Percentiles rank a stretch among this genome's conserved stretches.
Evolutionary conservation across 2,888 invertebrate species (phyloP).

Genomic region (Lathronympha strigana): DNA sequence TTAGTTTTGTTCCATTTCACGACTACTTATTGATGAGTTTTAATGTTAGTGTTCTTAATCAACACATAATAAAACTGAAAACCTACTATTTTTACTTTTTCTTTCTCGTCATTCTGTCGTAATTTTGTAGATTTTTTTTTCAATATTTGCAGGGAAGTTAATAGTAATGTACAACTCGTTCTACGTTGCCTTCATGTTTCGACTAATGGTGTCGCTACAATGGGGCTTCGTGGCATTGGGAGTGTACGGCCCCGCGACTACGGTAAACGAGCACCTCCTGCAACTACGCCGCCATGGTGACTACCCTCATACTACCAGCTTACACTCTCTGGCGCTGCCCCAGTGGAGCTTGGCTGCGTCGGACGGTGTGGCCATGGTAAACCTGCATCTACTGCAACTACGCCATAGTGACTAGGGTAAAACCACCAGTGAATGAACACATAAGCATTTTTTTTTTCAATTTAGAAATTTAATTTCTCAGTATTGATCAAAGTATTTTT

Average conservation of each 20-base stretch:
- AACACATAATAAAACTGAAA: too few relatives aligned
- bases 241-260: background rate
- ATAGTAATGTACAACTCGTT: conserved; percentile 48
- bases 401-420: conserved; percentile 10
- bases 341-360: background rate
- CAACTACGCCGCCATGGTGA: conserved; percentile 12
- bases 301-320: background rate
- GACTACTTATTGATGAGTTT: too few relatives aligned
- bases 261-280: conserved; percentile 16
- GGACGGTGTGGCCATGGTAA: conserved; percentile 10
- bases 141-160: conserved; percentile 45
- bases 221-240: conserved; percentile 2
- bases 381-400: conserved; percentile 10
- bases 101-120: background rate
- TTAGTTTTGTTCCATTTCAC: too few relatives aligned
- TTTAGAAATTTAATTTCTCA: too few relatives aligned
- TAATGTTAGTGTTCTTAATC: too few relatives aligned
- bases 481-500: too few relatives aligned
- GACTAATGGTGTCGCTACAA: conserved; percentile 11
- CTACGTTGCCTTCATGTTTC: conserved; percentile 36
- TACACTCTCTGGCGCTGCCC: too few relatives aligned
- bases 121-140: too few relatives aligned
- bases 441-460: too few relatives aligned
- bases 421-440: too few relatives aligned
- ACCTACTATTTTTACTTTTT: too few relatives aligned